Conservation (phyloP, 2,888 invertebrate genomes). For the Orchesella flavescens region DNA sequence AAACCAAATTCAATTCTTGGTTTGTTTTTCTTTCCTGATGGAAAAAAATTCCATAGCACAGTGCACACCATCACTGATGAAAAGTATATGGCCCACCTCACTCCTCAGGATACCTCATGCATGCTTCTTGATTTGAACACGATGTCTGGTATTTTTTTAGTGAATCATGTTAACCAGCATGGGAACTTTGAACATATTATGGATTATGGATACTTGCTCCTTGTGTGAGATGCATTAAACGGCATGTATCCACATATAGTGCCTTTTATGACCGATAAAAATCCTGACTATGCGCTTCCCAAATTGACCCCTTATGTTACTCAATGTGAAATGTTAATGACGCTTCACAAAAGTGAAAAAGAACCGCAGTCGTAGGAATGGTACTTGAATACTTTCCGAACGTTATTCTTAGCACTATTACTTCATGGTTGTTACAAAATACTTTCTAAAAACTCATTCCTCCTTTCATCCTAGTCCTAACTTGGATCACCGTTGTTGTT, state of each 20-base stretch:
- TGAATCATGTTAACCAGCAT: constrained; percentile 36
- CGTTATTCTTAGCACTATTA: too few relatives aligned
- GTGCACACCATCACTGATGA: constrained; percentile 21
- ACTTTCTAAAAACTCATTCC: too few relatives aligned
- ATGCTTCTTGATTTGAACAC: constrained; percentile 1
- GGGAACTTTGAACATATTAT: constrained; percentile 15
- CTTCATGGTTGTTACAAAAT: too few relatives aligned
- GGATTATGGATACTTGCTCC: not conserved
- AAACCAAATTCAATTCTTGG: constrained; percentile 41
- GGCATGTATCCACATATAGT: constrained; percentile 22
- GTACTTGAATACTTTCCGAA: not conserved
- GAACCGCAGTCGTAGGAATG: constrained; percentile 24
- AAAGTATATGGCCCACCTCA: constrained; percentile 45
- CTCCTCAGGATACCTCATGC: constrained; percentile 57
- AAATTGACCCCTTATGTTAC: constrained; percentile 51
- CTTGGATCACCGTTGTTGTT: too few relatives aligned
- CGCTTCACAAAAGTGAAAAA: constrained; percentile 31
- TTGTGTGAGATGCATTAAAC: not conserved
- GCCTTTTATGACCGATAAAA: constrained; percentile 56
- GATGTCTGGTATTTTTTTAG: constrained; percentile 28
- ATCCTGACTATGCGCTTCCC: constrained; percentile 30
- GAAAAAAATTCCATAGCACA: constrained; percentile 23
- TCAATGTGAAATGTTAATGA: constrained; percentile 52
- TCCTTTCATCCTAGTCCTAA: too few relatives aligned
- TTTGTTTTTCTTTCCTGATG: constrained; percentile 53